Evolutionary conservation across 2,113 vertebrate species (phyloP), one percentile per base, ranked within the genome.

Genomic region (Scopus umbretta): DNA sequence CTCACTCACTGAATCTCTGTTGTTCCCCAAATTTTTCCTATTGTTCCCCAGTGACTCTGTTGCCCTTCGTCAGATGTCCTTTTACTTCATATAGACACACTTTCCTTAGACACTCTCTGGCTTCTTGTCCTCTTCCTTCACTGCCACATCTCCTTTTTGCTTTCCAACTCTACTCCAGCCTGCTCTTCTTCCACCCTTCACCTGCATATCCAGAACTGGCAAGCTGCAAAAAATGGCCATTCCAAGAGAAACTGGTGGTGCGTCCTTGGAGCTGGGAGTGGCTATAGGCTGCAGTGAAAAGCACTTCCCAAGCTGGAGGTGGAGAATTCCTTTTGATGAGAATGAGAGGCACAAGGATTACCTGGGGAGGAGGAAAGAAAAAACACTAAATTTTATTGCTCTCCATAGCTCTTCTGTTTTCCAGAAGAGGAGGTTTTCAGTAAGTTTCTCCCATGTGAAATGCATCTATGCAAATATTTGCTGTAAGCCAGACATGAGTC

Each of bases 101-200:
- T 89, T 84, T 22, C 27, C 50, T 84, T 88, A 74, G 52, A 75
- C 14, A 5, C 4, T 63, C 34, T 87, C 52, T 83, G 42, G 16
- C 38, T 91, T 80, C 38, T 30, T 71, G 11, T 52, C 16, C 23
- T 92, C 36, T 67, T 92, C 26, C n/a, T 45, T 74, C 29, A n/a
- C 55, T 85, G 62, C 63, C 49, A 42, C 53, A 12, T 97, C 94
- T 94, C 80, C 87, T 97, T 96, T 89, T 75, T 92, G 87, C 88
- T 97, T 90, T 97, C 90, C 70, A 81, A 80, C 34, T 86, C 74
- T 88, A 8, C 47, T 87, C 38, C 86, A 96, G 92, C 72, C 76
- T 67, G 66, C 30, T 90, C 81, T 96, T 95, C 89, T 93, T 96
- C 91, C 93, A 94, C 83, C 15, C 55, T 96, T 86, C 53, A 65